Conservation (phyloP, 2,797 vertebrate genomes). For the Myotis pilosus region DNA sequence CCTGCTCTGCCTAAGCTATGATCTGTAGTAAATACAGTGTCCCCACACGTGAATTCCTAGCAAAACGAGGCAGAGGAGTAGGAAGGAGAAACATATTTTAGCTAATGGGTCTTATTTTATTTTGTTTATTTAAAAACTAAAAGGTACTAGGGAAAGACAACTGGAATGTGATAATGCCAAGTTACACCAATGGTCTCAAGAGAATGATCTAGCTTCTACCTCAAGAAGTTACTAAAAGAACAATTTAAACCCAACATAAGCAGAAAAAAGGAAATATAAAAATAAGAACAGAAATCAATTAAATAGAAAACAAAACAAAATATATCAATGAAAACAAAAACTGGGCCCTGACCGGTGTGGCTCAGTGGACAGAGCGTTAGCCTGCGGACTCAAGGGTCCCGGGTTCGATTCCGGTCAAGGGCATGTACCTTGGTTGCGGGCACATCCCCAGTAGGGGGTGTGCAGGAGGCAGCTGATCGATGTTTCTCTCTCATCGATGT, state of each 20-base stretch:
- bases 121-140: neutral
- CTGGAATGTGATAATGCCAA: neutral
- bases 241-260: neutral
- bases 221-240: neutral
- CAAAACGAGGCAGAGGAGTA: neutral
- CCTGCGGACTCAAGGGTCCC: too few species aligned
- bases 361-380: too few species aligned
- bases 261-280: neutral
- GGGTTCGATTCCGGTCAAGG: too few species aligned
- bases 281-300: neutral
- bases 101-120: neutral
- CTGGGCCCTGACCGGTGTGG: neutral
- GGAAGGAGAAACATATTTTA: neutral
- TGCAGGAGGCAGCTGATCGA: too few species aligned
- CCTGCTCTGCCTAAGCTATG: neutral
- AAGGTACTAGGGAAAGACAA: neutral
- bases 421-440: too few species aligned
- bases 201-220: neutral
- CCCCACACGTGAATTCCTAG: neutral
- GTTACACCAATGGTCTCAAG: neutral
- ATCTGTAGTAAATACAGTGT: neutral
- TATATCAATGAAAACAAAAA: constrained; percentile 2
- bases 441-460: too few species aligned
- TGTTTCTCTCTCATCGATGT: too few species aligned
- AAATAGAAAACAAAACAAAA: neutral